Evolutionary conservation across 2,113 vertebrate species (phyloP), one percentile per base, ranked within the genome.

Genomic region (Agapornis roseicollis): DNA sequence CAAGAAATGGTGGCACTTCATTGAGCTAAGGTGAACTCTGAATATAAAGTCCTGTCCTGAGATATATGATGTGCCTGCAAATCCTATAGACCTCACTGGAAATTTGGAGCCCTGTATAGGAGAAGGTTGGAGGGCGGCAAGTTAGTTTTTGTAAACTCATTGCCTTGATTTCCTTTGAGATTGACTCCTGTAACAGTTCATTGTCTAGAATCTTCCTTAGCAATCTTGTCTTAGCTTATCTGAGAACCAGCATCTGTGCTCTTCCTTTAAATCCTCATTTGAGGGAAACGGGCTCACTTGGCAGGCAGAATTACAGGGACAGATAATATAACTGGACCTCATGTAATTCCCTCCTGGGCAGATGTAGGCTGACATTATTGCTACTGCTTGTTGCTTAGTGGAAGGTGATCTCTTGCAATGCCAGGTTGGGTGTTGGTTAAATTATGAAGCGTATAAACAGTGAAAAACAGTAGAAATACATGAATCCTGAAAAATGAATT

Each of bases 301-400:
- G 83, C 92, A 90, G 80, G 56, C 86, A 79, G 88, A 80, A 41
- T 69, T 88, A 81, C 77, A 65, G 88, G 73, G 93, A 85, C 90
- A 92, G 56, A 23, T 58, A 96, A 95, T 93, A 90, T 90, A 94
- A 90, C 88, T 90, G 88, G 86, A 93, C 86, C 83, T 96, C 94
- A 1, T n/a, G 52, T 76, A 94, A 90, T 90, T 93, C 92, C 73
- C 69, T 78, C 47, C 79, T 22, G 83, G 73, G 65, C 56, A 90
- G 76, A 88, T 80, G 44, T 25, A 83, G 68, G 33, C 80, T 80
- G 80, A 64, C 7, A 2, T 86, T 92, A 93, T 88, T 94, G 77
- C 44, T 93, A 17, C 65, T 84, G 44, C 16, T 82, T 82, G 31
- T 68, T 94, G 29, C 89, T 84, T 81, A 56, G 65, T 4, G 29